Percentiles rank a stretch among this genome's conserved stretches.
Conservation (phyloP, 2,888 invertebrate species). For the Standfussiana lucernea region DNA sequence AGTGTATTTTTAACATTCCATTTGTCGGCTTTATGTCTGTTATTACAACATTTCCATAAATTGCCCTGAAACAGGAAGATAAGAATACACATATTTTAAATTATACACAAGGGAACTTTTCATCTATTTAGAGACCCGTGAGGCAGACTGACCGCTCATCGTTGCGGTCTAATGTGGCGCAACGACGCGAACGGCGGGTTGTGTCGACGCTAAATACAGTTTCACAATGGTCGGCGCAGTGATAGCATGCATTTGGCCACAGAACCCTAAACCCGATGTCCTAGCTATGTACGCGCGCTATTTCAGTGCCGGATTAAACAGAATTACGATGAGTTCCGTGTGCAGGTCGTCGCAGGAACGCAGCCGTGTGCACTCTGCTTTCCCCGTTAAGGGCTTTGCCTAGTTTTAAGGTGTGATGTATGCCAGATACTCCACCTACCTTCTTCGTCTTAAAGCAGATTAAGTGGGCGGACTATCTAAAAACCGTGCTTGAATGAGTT, state of each 20-base stretch:
- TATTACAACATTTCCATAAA: conserved; percentile 21
- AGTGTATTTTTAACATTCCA: conserved; percentile 18
- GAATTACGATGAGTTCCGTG: conserved; percentile 52
- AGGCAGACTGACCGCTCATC: conserved; percentile 22
- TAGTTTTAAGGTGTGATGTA: background rate
- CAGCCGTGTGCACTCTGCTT: conserved; percentile 8
- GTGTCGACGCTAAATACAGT: conserved; percentile 45
- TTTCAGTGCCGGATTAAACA: conserved; percentile 44
- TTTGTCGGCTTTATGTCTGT: conserved; percentile 1
- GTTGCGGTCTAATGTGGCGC: conserved; percentile 20
- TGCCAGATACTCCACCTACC: background rate
- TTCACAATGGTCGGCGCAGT: conserved; percentile 33
- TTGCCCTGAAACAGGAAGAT: conserved; percentile 23
- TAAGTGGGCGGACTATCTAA: background rate
- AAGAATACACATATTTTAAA: conserved; percentile 19
- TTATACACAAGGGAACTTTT: conserved; percentile 5
- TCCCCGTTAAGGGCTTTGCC: background rate
- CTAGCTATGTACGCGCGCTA: conserved; percentile 44
- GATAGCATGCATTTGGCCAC: conserved; percentile 56
- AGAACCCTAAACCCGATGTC: conserved; percentile 40
- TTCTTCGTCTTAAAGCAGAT: background rate
- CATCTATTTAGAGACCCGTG: conserved; percentile 1
- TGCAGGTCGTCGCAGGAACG: background rate
- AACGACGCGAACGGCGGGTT: conserved; percentile 8
- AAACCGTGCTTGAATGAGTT: background rate